Evolutionary conservation across 2,888 invertebrate species (phyloP).

Genomic region (Oscheius sp.): DNA sequence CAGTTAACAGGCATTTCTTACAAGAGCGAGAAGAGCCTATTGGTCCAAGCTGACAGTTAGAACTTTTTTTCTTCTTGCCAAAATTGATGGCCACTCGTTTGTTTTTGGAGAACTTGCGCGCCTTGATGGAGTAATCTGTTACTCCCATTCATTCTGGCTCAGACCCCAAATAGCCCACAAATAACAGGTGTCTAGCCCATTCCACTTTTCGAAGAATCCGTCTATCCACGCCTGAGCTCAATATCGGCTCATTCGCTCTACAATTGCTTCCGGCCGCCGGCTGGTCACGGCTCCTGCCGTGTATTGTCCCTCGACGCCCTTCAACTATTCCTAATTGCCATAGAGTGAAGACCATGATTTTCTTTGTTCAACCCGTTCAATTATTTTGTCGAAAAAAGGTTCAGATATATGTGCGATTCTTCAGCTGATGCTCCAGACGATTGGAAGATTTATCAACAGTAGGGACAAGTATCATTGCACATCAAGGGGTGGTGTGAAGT

Average conservation of each 20-base stretch:
- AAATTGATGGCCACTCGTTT: too few relatives aligned
- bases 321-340: neutral
- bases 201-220: slow-evolving; percentile 9
- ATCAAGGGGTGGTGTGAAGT: slow-evolving; percentile 29
- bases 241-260: slow-evolving; percentile 30
- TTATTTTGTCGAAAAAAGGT: too few relatives aligned
- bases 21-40: neutral
- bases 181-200: neutral
- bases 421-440: neutral
- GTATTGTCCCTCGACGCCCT: neutral
- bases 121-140: slow-evolving; percentile 1
- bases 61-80: too few relatives aligned
- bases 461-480: slow-evolving; percentile 6
- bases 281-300: slow-evolving; percentile 20
- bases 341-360: neutral
- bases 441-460: neutral
- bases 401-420: too few relatives aligned
- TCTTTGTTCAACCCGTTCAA: neutral
- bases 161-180: too few relatives aligned
- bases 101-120: too few relatives aligned
- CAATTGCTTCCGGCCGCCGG: slow-evolving; percentile 30
- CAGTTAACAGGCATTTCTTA: neutral
- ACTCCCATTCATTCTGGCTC: neutral
- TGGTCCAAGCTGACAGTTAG: too few relatives aligned
- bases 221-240: slow-evolving; percentile 27